phyloP scores from a whole-genome alignment of 2,113 vertebrate genomes.

The Speoplatyrhinus poulsoni region DNA sequence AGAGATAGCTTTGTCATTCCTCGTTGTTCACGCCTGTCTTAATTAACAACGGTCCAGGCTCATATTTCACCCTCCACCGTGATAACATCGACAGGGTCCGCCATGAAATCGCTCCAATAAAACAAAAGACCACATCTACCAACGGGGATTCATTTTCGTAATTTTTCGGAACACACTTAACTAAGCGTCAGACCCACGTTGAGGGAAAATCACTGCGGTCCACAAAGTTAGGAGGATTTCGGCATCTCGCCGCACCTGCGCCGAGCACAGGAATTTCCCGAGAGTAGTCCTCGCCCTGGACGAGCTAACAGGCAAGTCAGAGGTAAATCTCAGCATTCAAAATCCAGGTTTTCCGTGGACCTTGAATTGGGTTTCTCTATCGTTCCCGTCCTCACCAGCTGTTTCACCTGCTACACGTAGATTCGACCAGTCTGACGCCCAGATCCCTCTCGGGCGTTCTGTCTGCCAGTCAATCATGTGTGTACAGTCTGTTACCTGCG shows the following conservation, averaged over 20 bases:
- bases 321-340: not conserved
- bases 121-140: conserved; percentile 6
- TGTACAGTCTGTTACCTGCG: no score
- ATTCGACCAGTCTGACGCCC: no score
- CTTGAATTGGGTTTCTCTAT: not conserved
- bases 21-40: not conserved
- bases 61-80: conserved; percentile 1
- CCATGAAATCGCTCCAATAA: conserved; percentile 1
- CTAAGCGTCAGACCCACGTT: not conserved
- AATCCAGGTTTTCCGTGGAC: not conserved
- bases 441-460: no score
- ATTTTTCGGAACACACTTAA: conserved; percentile 14
- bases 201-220: conserved; percentile 7
- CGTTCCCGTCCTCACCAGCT: conserved; percentile 3
- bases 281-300: no score
- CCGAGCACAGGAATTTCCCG: not conserved
- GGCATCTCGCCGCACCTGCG: conserved; percentile 21
- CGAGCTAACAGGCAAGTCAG: not conserved
- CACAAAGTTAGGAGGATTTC: conserved; percentile 27
- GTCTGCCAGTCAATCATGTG: no score
- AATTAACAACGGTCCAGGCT: not conserved
- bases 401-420: not conserved
- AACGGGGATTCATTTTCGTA: not conserved
- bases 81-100: conserved; percentile 25
- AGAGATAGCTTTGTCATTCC: not conserved